Conservation (phyloP, 2,797 vertebrate genomes). For the Takifugu rubripes region DNA sequence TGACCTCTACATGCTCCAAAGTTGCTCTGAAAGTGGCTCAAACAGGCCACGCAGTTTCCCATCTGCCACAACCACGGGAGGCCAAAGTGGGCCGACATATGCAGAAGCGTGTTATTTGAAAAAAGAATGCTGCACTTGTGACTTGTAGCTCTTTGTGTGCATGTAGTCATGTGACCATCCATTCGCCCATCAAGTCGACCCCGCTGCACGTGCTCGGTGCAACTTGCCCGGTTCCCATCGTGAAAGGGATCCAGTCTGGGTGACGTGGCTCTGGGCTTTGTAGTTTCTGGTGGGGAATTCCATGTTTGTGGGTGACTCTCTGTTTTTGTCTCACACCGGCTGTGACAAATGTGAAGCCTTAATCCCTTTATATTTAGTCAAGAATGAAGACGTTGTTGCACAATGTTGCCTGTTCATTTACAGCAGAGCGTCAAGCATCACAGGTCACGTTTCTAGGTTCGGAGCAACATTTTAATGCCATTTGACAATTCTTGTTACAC, state of each 20-base stretch:
- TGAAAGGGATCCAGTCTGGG: conserved; percentile 30
- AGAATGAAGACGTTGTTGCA: too few relatives aligned
- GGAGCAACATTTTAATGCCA: too few relatives aligned
- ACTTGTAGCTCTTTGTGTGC: conserved; percentile 77
- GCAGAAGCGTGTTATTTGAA: conserved; percentile 80
- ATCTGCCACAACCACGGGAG: conserved; percentile 44
- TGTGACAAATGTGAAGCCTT: conserved; percentile 15
- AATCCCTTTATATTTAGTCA: too few relatives aligned
- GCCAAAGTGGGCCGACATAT: conserved; percentile 53
- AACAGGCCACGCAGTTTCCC: conserved; percentile 48
- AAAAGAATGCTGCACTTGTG: conserved; percentile 88
- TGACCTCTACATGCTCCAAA: conserved; percentile 76
- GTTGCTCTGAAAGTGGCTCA: conserved; percentile 66
- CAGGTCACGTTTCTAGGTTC: too few relatives aligned
- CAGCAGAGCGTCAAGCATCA: too few relatives aligned
- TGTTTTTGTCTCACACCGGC: conserved; percentile 8
- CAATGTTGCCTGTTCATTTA: too few relatives aligned
- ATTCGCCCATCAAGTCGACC: conserved; percentile 74
- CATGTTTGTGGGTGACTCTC: conserved; percentile 15
- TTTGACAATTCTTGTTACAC: background rate
- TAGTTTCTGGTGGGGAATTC: conserved; percentile 33
- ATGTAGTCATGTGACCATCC: conserved; percentile 78
- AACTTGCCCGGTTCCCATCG: conserved; percentile 13
- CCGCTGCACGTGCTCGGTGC: conserved; percentile 36
- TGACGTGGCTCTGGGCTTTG: conserved; percentile 22